Conservation (phyloP, 2,888 invertebrate species). For the Folsomia candida region DNA sequence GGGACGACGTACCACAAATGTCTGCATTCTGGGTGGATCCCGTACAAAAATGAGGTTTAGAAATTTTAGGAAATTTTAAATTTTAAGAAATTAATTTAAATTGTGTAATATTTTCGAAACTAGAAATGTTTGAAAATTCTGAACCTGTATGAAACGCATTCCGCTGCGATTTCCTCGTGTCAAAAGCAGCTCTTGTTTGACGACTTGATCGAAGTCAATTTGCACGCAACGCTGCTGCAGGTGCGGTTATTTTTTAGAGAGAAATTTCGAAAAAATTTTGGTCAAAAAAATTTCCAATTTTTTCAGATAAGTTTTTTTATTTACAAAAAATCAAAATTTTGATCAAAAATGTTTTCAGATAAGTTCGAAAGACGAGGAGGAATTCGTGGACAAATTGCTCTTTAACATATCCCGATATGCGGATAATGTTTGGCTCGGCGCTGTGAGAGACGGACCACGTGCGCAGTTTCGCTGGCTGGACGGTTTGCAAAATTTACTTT, state of each 20-base stretch:
- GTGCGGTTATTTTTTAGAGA: no score
- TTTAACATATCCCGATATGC: not conserved
- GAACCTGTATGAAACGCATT: not conserved
- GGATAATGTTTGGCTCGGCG: not conserved
- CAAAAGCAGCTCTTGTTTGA: not conserved
- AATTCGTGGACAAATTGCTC: not conserved
- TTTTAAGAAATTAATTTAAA: no score
- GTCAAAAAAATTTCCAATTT: no score
- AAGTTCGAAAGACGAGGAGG: not conserved
- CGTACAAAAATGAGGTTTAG: not conserved
- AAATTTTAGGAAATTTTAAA: no score
- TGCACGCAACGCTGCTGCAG: not conserved
- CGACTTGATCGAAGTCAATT: not conserved
- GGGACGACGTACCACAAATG: not conserved
- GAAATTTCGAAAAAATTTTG: no score
- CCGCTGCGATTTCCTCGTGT: not conserved
- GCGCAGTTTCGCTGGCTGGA: not conserved
- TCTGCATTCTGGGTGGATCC: not conserved
- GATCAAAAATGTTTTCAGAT: no score
- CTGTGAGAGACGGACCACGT: not conserved
- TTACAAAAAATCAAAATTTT: no score
- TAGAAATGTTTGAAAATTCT: not conserved
- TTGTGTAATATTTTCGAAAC: no score
- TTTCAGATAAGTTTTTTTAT: no score
- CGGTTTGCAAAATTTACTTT: no score